Evolutionary conservation across 2,797 vertebrate genomes (phyloP).

Genomic region (Acestrorhynchus altus): DNA sequence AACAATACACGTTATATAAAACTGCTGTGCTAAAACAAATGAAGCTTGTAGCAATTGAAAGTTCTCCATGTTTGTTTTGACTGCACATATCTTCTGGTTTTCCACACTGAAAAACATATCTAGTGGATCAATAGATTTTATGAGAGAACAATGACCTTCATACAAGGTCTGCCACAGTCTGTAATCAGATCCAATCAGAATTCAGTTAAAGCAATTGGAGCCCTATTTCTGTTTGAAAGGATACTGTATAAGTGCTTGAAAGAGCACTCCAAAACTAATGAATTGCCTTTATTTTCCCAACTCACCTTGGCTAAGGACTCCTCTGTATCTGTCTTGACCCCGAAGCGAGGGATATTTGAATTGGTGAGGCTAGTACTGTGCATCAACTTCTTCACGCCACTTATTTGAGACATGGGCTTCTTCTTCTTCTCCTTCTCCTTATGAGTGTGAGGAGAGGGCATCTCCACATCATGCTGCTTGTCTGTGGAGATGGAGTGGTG

Average conservation of each 20-base stretch:
- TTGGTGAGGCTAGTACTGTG: conserved; percentile 70
- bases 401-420: conserved; percentile 80
- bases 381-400: conserved; percentile 71
- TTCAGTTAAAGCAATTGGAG: conserved; percentile 1
- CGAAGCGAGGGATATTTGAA: conserved; percentile 77
- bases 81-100: background rate
- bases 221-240: background rate
- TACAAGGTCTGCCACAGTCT: conserved; percentile 13
- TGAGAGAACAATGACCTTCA: background rate
- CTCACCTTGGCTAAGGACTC: conserved; percentile 62
- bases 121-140: conserved; percentile 14
- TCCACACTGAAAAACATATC: conserved; percentile 4
- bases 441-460: conserved; percentile 57
- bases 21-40: background rate
- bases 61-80: background rate
- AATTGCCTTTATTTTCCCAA: background rate
- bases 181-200: conserved; percentile 23
- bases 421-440: conserved; percentile 74
- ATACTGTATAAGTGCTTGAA: conserved; percentile 12
- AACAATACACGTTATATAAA: background rate
- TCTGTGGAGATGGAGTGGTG: conserved; percentile 64
- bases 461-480: conserved; percentile 82
- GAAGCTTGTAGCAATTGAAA: too few species aligned
- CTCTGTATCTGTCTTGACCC: conserved; percentile 67
- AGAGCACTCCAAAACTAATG: conserved; percentile 2